These are phyloP conservation scores for Cinara cedri DNA, from an alignment of 2,888 invertebrate species.

Conservation along the genomic window DNA sequence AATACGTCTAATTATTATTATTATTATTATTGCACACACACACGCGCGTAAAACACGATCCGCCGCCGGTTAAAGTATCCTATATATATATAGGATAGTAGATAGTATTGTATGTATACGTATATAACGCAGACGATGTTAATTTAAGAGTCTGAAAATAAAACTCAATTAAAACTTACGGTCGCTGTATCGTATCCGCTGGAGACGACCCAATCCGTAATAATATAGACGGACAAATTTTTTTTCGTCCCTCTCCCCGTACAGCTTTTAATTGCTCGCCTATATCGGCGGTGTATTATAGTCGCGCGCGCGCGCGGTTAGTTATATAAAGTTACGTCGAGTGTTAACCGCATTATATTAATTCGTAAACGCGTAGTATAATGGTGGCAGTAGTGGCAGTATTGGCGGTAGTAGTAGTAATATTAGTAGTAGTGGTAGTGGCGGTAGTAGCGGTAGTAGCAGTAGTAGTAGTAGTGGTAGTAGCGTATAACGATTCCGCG, in stretches of 20 bases:
- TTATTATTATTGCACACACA: neutral
- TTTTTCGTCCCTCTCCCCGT: neutral
- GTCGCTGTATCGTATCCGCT: neutral
- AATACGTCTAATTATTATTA: no score
- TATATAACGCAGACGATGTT: neutral
- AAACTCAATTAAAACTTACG: conserved; percentile 40
- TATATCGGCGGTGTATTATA: neutral
- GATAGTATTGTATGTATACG: no score
- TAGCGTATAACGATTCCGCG: conserved; percentile 22
- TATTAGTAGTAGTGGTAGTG: no score
- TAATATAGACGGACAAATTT: neutral
- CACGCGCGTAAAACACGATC: neutral
- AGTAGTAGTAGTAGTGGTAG: no score
- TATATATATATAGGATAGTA: no score
- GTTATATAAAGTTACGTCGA: conserved; percentile 31
- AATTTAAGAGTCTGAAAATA: conserved; percentile 37
- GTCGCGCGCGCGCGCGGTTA: neutral
- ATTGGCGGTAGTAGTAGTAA: no score
- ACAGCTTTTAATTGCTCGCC: neutral
- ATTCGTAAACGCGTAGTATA: conserved; percentile 29
- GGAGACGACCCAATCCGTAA: conserved; percentile 23
- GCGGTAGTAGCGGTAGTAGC: no score
- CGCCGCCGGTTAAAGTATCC: neutral
- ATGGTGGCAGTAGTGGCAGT: no score
- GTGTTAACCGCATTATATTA: conserved; percentile 47